These are phyloP conservation scores for Sarcoramphus papa DNA, from an alignment of 2,797 vertebrate species.

Conservation along the genomic window DNA sequence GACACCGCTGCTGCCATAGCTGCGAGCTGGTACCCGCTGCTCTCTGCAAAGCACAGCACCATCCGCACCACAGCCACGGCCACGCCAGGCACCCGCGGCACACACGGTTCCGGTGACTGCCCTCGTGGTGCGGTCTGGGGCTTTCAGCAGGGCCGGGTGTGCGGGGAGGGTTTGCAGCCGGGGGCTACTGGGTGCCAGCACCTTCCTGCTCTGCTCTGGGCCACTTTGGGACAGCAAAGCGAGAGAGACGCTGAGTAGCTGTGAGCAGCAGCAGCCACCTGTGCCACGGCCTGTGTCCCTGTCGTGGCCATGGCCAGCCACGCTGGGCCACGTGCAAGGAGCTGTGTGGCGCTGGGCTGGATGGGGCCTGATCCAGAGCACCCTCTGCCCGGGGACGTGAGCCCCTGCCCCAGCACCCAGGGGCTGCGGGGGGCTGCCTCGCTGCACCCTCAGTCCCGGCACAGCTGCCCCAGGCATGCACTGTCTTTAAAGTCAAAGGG, in stretches of 20 bases:
- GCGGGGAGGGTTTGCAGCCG: fast-evolving
- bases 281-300: neutral
- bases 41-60: neutral
- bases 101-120: fast-evolving
- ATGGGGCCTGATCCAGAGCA: neutral
- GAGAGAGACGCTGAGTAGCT: fast-evolving
- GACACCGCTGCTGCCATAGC: neutral
- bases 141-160: fast-evolving
- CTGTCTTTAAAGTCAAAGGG: too few relatives aligned
- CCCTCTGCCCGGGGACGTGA: fast-evolving
- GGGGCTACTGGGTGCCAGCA: neutral
- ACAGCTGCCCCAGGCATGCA: fast-evolving
- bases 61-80: neutral
- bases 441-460: fast-evolving
- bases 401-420: neutral
- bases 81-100: fast-evolving
- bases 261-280: neutral
- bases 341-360: neutral
- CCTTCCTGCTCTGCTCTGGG: neutral
- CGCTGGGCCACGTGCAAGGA: neutral
- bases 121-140: too few relatives aligned
- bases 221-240: neutral
- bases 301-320: neutral
- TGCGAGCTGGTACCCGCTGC: neutral
- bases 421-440: neutral